Percentiles rank a stretch among this genome's conserved stretches.
Conservation (phyloP, 2,113 vertebrate genomes). For the Coturnix japonica region DNA sequence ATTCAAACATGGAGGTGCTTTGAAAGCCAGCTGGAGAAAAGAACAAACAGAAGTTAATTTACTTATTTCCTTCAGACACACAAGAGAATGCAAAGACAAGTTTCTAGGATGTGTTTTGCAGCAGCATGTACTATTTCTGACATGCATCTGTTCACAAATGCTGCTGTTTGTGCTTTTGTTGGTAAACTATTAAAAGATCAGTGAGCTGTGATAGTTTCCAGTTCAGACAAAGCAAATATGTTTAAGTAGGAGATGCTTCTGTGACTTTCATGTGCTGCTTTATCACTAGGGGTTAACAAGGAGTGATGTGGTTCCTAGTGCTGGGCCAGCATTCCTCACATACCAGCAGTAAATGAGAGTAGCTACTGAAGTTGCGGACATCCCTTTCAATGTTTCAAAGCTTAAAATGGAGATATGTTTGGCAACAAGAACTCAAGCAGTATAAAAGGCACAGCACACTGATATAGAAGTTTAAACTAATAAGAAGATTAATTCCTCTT, state of each 20-base stretch:
- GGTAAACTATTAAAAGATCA: background rate
- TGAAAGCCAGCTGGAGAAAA: background rate
- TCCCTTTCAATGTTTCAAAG: constrained; percentile 54
- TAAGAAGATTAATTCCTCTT: background rate
- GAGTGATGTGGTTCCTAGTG: background rate
- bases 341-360: background rate
- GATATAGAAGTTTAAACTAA: constrained; percentile 10
- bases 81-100: background rate
- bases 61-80: background rate
- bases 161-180: background rate
- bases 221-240: background rate
- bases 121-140: background rate
- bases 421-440: background rate
- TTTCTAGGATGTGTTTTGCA: background rate
- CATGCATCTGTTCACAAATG: background rate
- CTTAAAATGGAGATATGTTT: background rate
- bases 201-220: background rate
- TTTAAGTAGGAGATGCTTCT: background rate
- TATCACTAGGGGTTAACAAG: constrained; percentile 11
- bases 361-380: constrained; percentile 15
- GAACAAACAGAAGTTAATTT: background rate
- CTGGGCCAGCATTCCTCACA: constrained; percentile 53
- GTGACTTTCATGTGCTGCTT: background rate
- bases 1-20: background rate
- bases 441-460: background rate